Conservation (phyloP, 2,888 invertebrate species). For the Sphaerophoria rueppellii region DNA sequence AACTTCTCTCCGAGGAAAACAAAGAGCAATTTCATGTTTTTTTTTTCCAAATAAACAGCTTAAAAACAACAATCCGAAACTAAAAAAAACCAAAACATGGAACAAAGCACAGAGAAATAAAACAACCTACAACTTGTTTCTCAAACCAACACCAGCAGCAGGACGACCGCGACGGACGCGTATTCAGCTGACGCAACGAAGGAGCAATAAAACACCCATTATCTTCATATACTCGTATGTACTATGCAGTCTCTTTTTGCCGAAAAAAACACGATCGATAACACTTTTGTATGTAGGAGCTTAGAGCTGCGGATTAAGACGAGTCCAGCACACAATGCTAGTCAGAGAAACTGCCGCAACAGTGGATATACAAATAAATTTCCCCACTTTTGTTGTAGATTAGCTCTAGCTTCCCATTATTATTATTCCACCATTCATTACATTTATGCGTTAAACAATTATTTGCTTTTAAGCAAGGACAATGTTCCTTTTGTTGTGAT, state of each 20-base stretch:
- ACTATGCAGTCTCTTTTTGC: slow-evolving; percentile 34
- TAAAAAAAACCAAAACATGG: slow-evolving; percentile 51
- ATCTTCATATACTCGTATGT: slow-evolving; percentile 37
- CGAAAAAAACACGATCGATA: slow-evolving; percentile 60
- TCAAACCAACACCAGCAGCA: neutral
- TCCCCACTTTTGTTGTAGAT: slow-evolving; percentile 46
- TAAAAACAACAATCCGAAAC: slow-evolving; percentile 64
- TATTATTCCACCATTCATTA: slow-evolving; percentile 67
- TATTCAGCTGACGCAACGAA: neutral
- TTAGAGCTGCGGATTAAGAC: neutral
- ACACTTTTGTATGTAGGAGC: slow-evolving; percentile 45
- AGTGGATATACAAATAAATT: slow-evolving; percentile 32
- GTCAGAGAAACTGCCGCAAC: neutral
- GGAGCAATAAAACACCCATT: slow-evolving; percentile 46
- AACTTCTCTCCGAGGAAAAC: slow-evolving; percentile 35
- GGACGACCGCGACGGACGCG: neutral
- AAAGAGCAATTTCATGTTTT: slow-evolving; percentile 66
- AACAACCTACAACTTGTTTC: slow-evolving; percentile 32
- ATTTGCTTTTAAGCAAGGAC: slow-evolving; percentile 68
- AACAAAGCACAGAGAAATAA: neutral
- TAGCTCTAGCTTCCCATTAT: slow-evolving; percentile 43
- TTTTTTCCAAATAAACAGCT: slow-evolving; percentile 52
- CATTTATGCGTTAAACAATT: slow-evolving; percentile 69
- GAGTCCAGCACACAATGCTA: neutral
- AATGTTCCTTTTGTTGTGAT: slow-evolving; percentile 53